Evolutionary conservation across 2,888 invertebrate genomes (phyloP).

Genomic region (Cerastis leucographa): DNA sequence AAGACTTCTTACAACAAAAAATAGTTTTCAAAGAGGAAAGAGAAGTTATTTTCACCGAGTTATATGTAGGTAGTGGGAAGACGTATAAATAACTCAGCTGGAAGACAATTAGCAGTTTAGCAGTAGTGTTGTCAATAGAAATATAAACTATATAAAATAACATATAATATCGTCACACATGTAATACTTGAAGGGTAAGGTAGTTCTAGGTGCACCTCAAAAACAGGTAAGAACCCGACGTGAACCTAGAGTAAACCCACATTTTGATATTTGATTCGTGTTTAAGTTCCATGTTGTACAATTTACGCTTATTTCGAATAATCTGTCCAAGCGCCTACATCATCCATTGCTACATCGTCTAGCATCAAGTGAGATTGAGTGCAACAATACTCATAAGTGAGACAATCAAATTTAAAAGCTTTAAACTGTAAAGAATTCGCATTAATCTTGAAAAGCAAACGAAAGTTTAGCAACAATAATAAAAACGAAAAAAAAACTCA

Average conservation of each 20-base stretch:
- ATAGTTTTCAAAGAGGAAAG: not conserved
- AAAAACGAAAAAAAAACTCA: not conserved
- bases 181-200: too few relatives aligned
- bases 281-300: too few relatives aligned
- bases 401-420: not conserved
- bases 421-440: not conserved
- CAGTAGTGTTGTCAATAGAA: too few relatives aligned
- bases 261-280: too few relatives aligned
- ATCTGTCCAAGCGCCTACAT: too few relatives aligned
- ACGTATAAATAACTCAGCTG: not conserved
- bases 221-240: too few relatives aligned
- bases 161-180: too few relatives aligned
- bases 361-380: not conserved
- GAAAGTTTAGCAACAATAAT: not conserved
- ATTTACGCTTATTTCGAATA: too few relatives aligned
- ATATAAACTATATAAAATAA: too few relatives aligned
- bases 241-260: too few relatives aligned
- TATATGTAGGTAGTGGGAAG: not conserved
- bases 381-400: not conserved
- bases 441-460: not conserved
- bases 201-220: too few relatives aligned
- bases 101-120: not conserved
- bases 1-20: slow-evolving; percentile 12
- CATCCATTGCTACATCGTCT: not conserved
- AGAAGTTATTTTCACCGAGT: not conserved